Evolutionary conservation across 2,113 vertebrate species (phyloP).

Genomic region (Galeopterus variegatus): DNA sequence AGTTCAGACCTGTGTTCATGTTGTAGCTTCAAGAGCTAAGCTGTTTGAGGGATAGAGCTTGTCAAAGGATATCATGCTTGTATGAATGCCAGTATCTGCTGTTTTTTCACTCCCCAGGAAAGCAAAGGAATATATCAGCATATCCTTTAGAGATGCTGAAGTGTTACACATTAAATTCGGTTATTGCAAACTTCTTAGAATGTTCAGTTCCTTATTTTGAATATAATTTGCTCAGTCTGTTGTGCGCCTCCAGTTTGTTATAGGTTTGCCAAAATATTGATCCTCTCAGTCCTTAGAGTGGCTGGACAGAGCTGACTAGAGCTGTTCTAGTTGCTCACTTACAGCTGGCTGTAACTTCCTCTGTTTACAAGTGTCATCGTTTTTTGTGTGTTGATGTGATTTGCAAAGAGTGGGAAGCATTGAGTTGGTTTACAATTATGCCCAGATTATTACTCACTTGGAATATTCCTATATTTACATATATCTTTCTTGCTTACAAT

Average conservation of each 20-base stretch:
- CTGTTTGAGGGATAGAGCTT: neutral
- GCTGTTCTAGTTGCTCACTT: neutral
- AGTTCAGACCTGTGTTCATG: neutral
- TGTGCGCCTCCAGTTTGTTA: neutral
- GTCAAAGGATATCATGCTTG: neutral
- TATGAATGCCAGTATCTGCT: neutral
- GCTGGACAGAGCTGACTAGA: neutral
- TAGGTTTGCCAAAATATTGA: neutral
- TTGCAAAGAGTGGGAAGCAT: neutral
- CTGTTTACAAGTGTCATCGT: neutral
- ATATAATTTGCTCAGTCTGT: neutral
- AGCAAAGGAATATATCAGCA: neutral
- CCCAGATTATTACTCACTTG: conserved; percentile 20
- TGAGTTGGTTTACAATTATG: neutral
- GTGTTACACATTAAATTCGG: neutral
- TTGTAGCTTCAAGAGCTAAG: neutral
- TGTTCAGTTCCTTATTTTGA: conserved; percentile 28
- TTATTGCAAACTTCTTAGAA: conserved; percentile 13
- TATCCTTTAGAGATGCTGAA: conserved; percentile 22
- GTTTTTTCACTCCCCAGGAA: neutral
- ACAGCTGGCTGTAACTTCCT: neutral
- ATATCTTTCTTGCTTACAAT: conserved; percentile 13
- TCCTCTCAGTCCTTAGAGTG: conserved; percentile 4
- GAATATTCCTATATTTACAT: neutral
- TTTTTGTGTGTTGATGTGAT: neutral